Evolutionary conservation across 2,888 invertebrate genomes (phyloP).

Genomic region (Theristus sp.): DNA sequence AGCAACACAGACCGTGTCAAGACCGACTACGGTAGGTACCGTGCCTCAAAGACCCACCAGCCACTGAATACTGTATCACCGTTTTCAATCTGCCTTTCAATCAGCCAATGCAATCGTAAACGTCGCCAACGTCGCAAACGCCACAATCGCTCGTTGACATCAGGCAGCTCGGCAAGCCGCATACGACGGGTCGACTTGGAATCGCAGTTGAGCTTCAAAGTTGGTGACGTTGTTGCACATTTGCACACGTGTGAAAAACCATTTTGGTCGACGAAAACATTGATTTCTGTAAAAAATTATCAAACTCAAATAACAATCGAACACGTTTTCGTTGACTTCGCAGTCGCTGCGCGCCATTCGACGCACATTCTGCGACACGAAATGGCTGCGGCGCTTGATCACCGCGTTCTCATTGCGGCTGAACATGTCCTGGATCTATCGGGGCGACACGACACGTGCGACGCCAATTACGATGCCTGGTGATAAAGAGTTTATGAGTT

Average conservation of each 20-base stretch:
- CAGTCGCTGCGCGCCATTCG: background rate
- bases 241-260: too few relatives aligned
- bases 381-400: background rate
- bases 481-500: too few relatives aligned
- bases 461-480: background rate
- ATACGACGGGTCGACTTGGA: background rate
- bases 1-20: too few relatives aligned
- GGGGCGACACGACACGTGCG: background rate
- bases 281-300: too few relatives aligned
- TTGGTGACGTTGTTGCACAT: too few relatives aligned
- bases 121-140: background rate
- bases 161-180: background rate
- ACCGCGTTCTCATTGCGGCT: background rate
- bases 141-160: background rate
- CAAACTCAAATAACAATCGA: too few relatives aligned
- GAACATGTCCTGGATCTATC: background rate
- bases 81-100: too few relatives aligned
- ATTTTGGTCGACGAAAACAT: too few relatives aligned
- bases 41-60: too few relatives aligned
- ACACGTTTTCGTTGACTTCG: too few relatives aligned
- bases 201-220: background rate
- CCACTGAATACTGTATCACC: too few relatives aligned
- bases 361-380: background rate
- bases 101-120: background rate
- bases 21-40: too few relatives aligned